Evolutionary conservation across 1,140 invertebrate species (phyloP).

Genomic region (Zophobas atratus): DNA sequence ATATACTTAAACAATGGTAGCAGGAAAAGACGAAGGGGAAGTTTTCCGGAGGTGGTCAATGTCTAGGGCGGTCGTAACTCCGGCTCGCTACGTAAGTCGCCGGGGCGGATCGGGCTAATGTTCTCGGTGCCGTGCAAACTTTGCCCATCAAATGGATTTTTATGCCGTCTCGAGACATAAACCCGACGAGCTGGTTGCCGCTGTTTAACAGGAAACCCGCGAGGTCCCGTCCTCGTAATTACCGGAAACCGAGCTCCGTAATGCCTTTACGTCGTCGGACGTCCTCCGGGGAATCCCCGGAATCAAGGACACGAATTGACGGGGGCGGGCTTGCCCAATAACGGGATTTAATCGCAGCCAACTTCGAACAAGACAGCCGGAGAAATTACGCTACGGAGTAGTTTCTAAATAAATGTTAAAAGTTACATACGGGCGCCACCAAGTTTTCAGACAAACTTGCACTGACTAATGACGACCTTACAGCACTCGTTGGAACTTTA

Average conservation of each 20-base stretch:
- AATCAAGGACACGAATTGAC: not conserved
- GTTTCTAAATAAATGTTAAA: too few species aligned
- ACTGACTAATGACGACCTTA: too few species aligned
- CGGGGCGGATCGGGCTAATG: slow-evolving; percentile 56
- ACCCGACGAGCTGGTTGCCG: slow-evolving; percentile 52
- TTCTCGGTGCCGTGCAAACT: slow-evolving; percentile 52
- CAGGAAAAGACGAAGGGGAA: not conserved
- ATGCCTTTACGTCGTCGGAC: not conserved
- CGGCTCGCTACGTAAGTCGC: slow-evolving; percentile 50
- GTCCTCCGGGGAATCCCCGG: not conserved
- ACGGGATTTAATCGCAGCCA: too few species aligned
- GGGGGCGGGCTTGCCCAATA: too few species aligned
- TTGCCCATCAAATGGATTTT: slow-evolving; percentile 57
- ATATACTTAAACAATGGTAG: too few species aligned
- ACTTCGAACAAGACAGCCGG: too few species aligned
- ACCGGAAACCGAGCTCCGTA: slow-evolving; percentile 36
- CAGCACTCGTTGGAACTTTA: too few species aligned
- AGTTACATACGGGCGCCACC: too few species aligned
- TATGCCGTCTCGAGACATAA: slow-evolving; percentile 57
- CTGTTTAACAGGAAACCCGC: slow-evolving; percentile 50
- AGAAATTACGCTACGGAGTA: too few species aligned
- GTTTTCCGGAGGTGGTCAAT: not conserved
- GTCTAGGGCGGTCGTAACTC: slow-evolving; percentile 9
- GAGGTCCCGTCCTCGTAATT: slow-evolving; percentile 47
- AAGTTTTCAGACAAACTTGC: too few species aligned